Base-by-base conservation (phyloP, 2,888 invertebrate genomes). In the Hoplodrina blanda region DNA sequence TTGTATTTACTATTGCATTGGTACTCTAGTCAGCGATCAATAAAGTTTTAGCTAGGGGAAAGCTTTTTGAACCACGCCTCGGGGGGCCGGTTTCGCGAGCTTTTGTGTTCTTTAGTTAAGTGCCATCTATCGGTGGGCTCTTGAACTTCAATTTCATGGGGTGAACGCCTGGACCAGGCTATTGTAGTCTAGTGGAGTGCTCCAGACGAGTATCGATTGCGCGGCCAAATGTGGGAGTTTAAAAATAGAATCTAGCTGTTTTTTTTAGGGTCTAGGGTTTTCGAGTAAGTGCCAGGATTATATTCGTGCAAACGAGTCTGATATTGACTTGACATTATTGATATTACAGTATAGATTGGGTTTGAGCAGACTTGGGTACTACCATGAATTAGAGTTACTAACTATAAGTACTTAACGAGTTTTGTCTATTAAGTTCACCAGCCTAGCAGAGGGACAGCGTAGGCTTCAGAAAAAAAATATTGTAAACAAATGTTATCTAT, bases 11-110 rank as follows among this genome's bases (percentile, higher is more conserved):
- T 75, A 70, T 79, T 74, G 76, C 76, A 78, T 81, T 87, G 80
- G 85, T 88, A 85, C 86, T 88, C 87, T 78, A 72, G n/a, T 30
- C 10, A 50, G 70, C 90, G 92, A 94, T 95, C 95, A 92, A 95
- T 95, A 93, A 87, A 73, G 87, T 90, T 89, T 86, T 86, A 88
- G 85, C 83, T 85, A 88, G 93, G 93, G 94, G 92, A 94, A 94
- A 92, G 93, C 93, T 91, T 88, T 81, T 67, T 53, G 84, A 83
- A 90, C 94, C 95, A 93, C 94, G 91, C 94, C 93, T 92, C 89
- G 74, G 76, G 69, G 81, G 83, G 87, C 89, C 87, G 87, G 87
- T 86, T 84, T 70, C 73, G 79, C 85, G 86, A 89, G 90, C 91
- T 91, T 90, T 87, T 73, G 76, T 63, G 57, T 76, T 73, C 46